Evolutionary conservation across 2,888 invertebrate species (phyloP).

Genomic region (Mythimna vitellina): DNA sequence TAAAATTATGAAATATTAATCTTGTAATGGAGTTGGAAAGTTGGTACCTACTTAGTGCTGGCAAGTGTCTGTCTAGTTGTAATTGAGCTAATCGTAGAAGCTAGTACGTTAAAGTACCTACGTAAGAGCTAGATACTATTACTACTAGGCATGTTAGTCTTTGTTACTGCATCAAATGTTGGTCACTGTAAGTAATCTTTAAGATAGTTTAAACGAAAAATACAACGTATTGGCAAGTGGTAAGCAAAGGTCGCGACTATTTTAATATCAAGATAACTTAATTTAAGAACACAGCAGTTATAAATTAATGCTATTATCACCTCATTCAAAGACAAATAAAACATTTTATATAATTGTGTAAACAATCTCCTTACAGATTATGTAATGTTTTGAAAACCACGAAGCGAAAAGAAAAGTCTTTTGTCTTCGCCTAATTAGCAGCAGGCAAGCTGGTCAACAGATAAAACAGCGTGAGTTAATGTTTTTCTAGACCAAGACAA

Average conservation of each 20-base stretch:
- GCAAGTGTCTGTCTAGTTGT: conserved; percentile 36
- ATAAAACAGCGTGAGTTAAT: conserved; percentile 38
- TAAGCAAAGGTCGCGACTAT: conserved; percentile 22
- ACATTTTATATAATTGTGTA: conserved; percentile 17
- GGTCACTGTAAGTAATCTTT: not conserved
- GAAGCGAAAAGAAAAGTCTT: conserved; percentile 43
- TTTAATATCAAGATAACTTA: conserved; percentile 17
- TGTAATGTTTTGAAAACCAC: conserved; percentile 29
- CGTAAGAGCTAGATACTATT: conserved; percentile 27
- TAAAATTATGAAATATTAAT: conserved; percentile 28
- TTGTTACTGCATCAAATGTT: not conserved
- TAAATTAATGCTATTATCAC: conserved; percentile 21
- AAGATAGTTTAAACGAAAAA: not conserved
- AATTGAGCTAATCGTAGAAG: conserved; percentile 33
- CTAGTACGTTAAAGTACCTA: conserved; percentile 14
- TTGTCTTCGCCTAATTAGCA: conserved; percentile 54
- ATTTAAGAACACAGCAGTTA: conserved; percentile 17
- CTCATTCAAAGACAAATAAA: conserved; percentile 23
- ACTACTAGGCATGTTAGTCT: not conserved
- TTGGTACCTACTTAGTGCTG: conserved; percentile 30
- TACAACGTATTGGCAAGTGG: not conserved
- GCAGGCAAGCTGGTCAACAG: conserved; percentile 28
- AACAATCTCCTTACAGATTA: conserved; percentile 23
- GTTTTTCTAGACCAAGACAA: conserved; percentile 27
- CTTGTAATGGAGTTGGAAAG: conserved; percentile 35